Evolutionary conservation across 1,140 invertebrate species (phyloP).

Genomic region (Conopomorpha cramerella): DNA sequence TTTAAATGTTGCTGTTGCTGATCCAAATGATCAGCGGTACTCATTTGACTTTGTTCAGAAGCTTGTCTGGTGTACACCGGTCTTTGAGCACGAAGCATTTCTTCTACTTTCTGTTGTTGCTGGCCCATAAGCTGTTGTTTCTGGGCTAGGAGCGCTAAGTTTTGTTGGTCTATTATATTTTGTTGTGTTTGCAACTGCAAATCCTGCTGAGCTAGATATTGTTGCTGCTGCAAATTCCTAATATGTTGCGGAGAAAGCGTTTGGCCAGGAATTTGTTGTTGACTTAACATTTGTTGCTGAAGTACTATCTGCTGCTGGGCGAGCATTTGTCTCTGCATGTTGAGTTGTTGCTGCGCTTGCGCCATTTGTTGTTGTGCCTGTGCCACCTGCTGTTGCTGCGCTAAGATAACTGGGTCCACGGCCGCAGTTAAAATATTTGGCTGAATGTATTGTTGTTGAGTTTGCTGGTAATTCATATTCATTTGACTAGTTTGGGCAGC

Average conservation of each 20-base stretch:
- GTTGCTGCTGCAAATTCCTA: constrained; percentile 50
- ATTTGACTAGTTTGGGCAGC: constrained; percentile 38
- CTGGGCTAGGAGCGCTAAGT: constrained; percentile 38
- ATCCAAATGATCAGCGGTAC: constrained; percentile 30
- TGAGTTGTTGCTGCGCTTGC: constrained; percentile 45
- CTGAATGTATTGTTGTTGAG: constrained; percentile 26
- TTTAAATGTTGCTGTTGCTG: constrained; percentile 28
- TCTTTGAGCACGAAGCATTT: constrained; percentile 41
- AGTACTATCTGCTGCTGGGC: constrained; percentile 49
- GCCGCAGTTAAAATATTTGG: constrained; percentile 22
- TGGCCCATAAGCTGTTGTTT: constrained; percentile 60
- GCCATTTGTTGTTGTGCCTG: constrained; percentile 48
- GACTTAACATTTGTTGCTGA: constrained; percentile 43
- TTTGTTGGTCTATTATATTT: constrained; percentile 47
- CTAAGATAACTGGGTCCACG: constrained; percentile 31
- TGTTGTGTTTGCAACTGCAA: constrained; percentile 46
- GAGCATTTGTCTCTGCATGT: constrained; percentile 45
- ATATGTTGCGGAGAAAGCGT: constrained; percentile 56
- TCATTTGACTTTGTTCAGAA: constrained; percentile 47
- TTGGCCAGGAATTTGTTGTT: constrained; percentile 52
- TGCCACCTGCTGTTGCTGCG: constrained; percentile 40
- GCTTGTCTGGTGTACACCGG: constrained; percentile 39
- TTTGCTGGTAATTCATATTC: constrained; percentile 31
- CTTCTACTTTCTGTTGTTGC: constrained; percentile 52
- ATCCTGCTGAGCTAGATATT: constrained; percentile 53